A percentile compares a stretch with the other conserved stretches of the same genome.
Evolutionary conservation across 2,888 invertebrate species (phyloP).

Genomic region (Mystacides longicornis): DNA sequence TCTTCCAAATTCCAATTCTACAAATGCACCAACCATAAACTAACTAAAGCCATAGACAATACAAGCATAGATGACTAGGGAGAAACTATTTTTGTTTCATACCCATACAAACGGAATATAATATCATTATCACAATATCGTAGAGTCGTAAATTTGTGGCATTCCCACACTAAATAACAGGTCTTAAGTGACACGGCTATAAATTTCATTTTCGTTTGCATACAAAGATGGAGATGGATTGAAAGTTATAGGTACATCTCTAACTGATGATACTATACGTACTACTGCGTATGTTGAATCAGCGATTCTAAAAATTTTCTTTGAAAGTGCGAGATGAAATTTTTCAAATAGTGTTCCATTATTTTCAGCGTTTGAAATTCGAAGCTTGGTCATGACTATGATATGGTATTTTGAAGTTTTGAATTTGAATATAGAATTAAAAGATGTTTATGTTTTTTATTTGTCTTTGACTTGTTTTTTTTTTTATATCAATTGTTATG

Average conservation of each 20-base stretch:
- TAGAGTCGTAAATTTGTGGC: slow-evolving; percentile 10
- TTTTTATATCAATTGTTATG: too few species aligned
- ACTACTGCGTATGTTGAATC: too few species aligned
- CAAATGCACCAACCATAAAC: too few species aligned
- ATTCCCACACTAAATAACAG: slow-evolving; percentile 5
- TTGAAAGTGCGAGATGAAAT: too few species aligned
- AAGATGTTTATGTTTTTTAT: too few species aligned
- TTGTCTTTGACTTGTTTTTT: too few species aligned
- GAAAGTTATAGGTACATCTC: background rate
- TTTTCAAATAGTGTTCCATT: too few species aligned
- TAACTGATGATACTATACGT: background rate
- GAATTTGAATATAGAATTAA: too few species aligned
- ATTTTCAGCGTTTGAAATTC: too few species aligned
- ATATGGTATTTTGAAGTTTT: too few species aligned
- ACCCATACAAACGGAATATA: background rate
- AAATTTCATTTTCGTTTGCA: slow-evolving; percentile 10
- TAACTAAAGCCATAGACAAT: background rate
- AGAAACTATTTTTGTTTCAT: slow-evolving; percentile 26
- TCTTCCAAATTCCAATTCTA: too few species aligned
- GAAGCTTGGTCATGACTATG: too few species aligned
- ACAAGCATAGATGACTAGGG: slow-evolving; percentile 15
- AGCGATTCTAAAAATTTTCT: background rate
- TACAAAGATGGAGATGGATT: slow-evolving; percentile 8
- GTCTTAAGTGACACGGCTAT: slow-evolving; percentile 11
- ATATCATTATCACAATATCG: background rate